Base-by-base conservation (phyloP, 2,888 invertebrate species). In the Myopa testacea region DNA sequence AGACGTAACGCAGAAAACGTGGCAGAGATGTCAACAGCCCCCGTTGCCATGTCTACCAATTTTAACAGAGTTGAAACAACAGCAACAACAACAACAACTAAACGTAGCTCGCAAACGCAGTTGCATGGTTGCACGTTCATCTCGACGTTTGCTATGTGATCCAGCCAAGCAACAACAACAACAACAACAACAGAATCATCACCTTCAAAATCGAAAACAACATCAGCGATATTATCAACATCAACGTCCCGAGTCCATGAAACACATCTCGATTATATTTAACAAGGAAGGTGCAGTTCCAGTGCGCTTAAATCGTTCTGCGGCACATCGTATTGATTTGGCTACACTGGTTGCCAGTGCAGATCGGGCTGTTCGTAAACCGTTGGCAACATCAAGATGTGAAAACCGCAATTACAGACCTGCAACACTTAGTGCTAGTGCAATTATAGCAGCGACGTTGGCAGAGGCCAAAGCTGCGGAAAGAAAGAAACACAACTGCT, bases 181-280 rank as follows among this genome's bases (percentile, higher is more conserved):
- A 8, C 40, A 40, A 4, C 40, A 45, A 6, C 16, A 60, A 19
- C 60, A 7, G 12, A 55, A 55, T 3, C 16, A 60, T 7, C 19
- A 19, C 1, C 60, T 3, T 14, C n/a, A 60, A 16, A 10, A 60
- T 6, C 1, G 6, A 16, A 10, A 60, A 2, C 60, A 60, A 2
- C 16, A 55, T 55, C 10, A 1, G 10, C 16, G 10, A 14, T 14
- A 55, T 14, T 14, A 16, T 55, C 34, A 10, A 71, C 62, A 16
- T 75, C 77, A 65, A 77, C 68, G 69, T 34, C 69, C 82, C 0
- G 85, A 85, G 7, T 81, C 84, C 10, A 83, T 89, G n/a, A 89
- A 89, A 80, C 88, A 88, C 60, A 86, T 90, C 0, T 88, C 88
- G 38, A 88, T 89, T 3, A 87, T 88, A 34, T 89, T 89, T 75